These are phyloP conservation scores for Ariolimax columbianus DNA, from an alignment of 2,888 invertebrate genomes.

Conservation along the genomic window DNA sequence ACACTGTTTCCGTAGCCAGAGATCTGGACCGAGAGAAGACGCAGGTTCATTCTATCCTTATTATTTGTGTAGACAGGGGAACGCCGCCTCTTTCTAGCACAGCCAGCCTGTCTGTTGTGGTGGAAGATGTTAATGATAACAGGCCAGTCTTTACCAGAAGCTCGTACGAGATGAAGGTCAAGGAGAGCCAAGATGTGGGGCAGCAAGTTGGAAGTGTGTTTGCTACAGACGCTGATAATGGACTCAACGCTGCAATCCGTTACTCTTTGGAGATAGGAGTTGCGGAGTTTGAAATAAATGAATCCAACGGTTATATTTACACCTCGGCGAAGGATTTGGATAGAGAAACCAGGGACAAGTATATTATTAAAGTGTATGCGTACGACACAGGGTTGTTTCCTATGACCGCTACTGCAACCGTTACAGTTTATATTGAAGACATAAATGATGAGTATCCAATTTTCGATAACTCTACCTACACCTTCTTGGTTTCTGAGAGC, in stretches of 20 bases:
- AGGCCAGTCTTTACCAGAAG: constrained; percentile 49
- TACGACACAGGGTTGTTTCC: constrained; percentile 49
- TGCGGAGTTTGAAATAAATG: constrained; percentile 52
- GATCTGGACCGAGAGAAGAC: constrained; percentile 51
- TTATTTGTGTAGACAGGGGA: constrained; percentile 52
- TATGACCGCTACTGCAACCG: constrained; percentile 52
- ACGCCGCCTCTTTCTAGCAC: constrained; percentile 52
- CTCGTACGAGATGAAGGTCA: constrained; percentile 49
- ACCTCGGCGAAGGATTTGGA: constrained; percentile 49
- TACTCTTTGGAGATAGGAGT: constrained; percentile 50
- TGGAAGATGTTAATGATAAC: constrained; percentile 57
- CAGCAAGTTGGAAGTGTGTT: constrained; percentile 50
- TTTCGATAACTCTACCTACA: constrained; percentile 48
- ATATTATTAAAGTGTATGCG: constrained; percentile 53
- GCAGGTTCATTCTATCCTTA: constrained; percentile 40
- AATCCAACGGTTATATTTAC: constrained; percentile 51
- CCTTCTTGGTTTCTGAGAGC: constrained; percentile 49
- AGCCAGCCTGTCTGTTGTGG: constrained; percentile 44
- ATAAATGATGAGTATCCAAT: constrained; percentile 54
- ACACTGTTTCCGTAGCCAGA: constrained; percentile 52
- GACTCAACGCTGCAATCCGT: constrained; percentile 50
- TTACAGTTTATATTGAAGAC: constrained; percentile 53
- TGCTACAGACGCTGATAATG: constrained; percentile 54
- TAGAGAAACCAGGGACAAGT: constrained; percentile 48
- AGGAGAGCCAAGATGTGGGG: constrained; percentile 53